These are phyloP conservation scores for Drosophila neonasuta DNA, from an alignment of 2,888 invertebrate species.

Conservation along the genomic window DNA sequence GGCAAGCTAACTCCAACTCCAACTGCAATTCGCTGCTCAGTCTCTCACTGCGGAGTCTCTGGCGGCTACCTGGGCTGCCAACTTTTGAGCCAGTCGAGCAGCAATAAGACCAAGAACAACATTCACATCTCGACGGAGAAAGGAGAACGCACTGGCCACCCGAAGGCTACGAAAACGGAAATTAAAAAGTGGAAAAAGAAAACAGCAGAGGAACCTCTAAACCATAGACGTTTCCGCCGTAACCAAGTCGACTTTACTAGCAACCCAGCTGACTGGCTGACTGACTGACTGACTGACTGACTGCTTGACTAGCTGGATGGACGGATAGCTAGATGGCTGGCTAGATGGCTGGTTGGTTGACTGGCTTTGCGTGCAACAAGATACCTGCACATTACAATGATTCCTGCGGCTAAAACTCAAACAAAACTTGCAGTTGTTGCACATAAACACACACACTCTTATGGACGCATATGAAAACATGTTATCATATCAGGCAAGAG, in stretches of 20 bases:
- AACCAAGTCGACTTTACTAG: slow-evolving; percentile 44
- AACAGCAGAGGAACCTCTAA: slow-evolving; percentile 72
- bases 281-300: slow-evolving; percentile 28
- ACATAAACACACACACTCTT: slow-evolving; percentile 28
- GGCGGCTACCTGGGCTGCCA: slow-evolving; percentile 47
- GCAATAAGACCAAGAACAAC: slow-evolving; percentile 48
- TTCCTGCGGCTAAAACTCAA: slow-evolving; percentile 72
- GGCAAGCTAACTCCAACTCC: slow-evolving; percentile 36
- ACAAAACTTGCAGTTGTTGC: slow-evolving; percentile 68
- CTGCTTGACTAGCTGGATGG: slow-evolving; percentile 13
- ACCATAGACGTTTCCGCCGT: slow-evolving; percentile 60
- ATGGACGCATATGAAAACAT: slow-evolving; percentile 54
- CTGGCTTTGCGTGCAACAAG: slow-evolving; percentile 58
- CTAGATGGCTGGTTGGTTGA: slow-evolving; percentile 18
- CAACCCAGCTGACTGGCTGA: slow-evolving; percentile 8
- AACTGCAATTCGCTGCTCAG: slow-evolving; percentile 32
- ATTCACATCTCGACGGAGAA: slow-evolving; percentile 37
- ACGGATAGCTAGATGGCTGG: slow-evolving; percentile 6
- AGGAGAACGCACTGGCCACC: slow-evolving; percentile 46
- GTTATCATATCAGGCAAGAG: slow-evolving; percentile 57
- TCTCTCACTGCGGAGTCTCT: neutral
- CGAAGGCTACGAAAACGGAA: slow-evolving; percentile 69
- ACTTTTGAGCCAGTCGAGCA: slow-evolving; percentile 53
- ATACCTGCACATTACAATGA: slow-evolving; percentile 74
- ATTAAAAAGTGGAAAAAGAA: slow-evolving; percentile 77